These are phyloP conservation scores for Orcinus orca DNA, from an alignment of 2,113 vertebrate species.

Conservation along the genomic window DNA sequence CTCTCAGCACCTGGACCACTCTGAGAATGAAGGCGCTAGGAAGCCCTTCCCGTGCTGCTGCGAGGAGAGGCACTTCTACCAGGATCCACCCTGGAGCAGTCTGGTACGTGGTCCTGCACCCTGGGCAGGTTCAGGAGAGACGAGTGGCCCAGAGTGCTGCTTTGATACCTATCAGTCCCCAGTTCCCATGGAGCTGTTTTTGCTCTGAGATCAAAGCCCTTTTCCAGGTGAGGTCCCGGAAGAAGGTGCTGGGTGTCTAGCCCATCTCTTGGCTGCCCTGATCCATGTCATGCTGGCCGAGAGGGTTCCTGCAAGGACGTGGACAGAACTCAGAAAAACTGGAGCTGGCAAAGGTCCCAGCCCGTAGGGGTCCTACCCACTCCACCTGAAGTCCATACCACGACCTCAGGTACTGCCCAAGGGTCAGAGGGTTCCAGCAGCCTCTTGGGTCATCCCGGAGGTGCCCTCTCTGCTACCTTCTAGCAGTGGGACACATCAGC, in stretches of 20 bases:
- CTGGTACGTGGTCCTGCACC: neutral
- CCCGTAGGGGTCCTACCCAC: neutral
- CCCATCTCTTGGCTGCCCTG: neutral
- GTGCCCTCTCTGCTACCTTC: neutral
- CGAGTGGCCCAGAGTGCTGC: neutral
- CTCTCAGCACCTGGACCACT: neutral
- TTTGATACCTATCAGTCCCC: neutral
- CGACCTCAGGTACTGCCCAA: neutral
- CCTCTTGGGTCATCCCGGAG: neutral
- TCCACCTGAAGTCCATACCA: neutral
- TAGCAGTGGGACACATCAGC: neutral
- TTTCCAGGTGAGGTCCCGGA: neutral
- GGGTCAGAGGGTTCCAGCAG: neutral
- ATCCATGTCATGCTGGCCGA: neutral
- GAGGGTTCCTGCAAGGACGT: neutral
- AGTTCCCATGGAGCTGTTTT: neutral
- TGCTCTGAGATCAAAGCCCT: neutral
- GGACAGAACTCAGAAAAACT: neutral
- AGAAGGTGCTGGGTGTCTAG: neutral
- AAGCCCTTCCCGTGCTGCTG: neutral
- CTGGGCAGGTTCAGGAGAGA: neutral
- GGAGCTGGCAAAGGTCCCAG: neutral
- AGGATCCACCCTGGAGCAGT: neutral
- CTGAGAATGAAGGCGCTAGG: neutral
- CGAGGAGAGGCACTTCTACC: neutral